Percentiles rank a stretch among this genome's conserved stretches.
phyloP scores from a whole-genome alignment of 2,888 invertebrate genomes.

The Melanargia galathea region DNA sequence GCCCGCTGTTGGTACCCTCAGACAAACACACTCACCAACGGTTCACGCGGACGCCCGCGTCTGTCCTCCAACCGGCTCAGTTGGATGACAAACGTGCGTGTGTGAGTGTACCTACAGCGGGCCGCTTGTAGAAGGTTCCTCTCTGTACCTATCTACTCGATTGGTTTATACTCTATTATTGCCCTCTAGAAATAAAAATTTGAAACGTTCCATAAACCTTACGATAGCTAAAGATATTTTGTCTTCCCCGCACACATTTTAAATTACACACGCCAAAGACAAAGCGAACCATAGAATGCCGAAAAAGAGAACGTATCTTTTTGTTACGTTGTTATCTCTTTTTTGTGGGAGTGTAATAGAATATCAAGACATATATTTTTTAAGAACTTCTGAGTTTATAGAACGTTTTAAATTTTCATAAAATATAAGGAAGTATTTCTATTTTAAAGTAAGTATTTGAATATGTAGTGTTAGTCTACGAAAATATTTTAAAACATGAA shows the following conservation, averaged over 20 bases:
- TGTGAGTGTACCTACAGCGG: too few relatives aligned
- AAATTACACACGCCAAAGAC: background rate
- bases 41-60: too few relatives aligned
- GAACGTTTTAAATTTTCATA: background rate
- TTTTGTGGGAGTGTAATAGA: background rate
- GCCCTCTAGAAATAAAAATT: slow-evolving; percentile 1
- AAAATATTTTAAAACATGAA: slow-evolving; percentile 34
- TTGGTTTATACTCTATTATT: slow-evolving; percentile 46
- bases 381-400: background rate
- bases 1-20: too few relatives aligned
- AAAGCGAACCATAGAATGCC: background rate
- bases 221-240: background rate
- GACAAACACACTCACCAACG: too few relatives aligned
- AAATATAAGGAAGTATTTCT: background rate
- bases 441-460: slow-evolving; percentile 10
- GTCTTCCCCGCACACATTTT: background rate
- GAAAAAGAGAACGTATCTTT: background rate
- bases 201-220: background rate
- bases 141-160: too few relatives aligned
- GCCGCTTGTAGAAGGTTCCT: too few relatives aligned
- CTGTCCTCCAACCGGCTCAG: too few relatives aligned
- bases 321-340: background rate
- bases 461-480: slow-evolving; percentile 35
- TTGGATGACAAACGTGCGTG: too few relatives aligned
- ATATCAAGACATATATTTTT: background rate